Base-by-base conservation (phyloP, 2,797 vertebrate species). In the Channa striata region DNA sequence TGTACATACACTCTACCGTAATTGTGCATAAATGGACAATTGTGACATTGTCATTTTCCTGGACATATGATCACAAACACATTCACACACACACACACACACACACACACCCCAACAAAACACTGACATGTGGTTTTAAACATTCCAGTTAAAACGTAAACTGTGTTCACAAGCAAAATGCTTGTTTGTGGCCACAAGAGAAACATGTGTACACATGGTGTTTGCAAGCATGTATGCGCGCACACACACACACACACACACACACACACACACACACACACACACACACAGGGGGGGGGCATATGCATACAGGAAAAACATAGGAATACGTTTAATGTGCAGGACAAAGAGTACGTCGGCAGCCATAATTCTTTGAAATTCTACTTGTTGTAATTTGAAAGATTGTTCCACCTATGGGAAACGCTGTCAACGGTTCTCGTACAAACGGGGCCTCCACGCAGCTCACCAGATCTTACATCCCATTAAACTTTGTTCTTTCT, bases 331-430 rank as follows among this genome's bases (percentile, higher is more conserved):
- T 42, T 40, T 21, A 66, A 66, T 63, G 66, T 61, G 25, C 25
- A 30, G 25, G 57, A 50, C 39, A 63, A n/a, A 39, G 52, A 57
- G 44, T 37, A 12, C 0, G 0, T 62, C 8, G 44, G 46, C 67
- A 58, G 68, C 49, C 49, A 49, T 11, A 25, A 61, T 59, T 60
- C 11, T 16, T 20, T 33, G 25, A 59, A 62, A 17, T 46, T 58
- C 62, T 48, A 68, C 43, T 75, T 69, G 64, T 71, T 77, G 63
- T 83, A 68, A 63, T 83, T 83, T 85, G 78, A 87, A 77, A 73
- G 72, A 78, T 77, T 65, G 40, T 40, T 84, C 74, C 48, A 81
- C 67, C 78, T 73, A 64, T 51, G 61, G 74, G 80, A 81, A 80
- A 81, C 72, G 82, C 25, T 71, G 16, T 66, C 64, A 61, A 46